A percentile compares a stretch with the other conserved stretches of the same genome.
These are phyloP conservation scores for Atethmia centrago DNA, from an alignment of 2,888 invertebrate species.

Conservation along the genomic window DNA sequence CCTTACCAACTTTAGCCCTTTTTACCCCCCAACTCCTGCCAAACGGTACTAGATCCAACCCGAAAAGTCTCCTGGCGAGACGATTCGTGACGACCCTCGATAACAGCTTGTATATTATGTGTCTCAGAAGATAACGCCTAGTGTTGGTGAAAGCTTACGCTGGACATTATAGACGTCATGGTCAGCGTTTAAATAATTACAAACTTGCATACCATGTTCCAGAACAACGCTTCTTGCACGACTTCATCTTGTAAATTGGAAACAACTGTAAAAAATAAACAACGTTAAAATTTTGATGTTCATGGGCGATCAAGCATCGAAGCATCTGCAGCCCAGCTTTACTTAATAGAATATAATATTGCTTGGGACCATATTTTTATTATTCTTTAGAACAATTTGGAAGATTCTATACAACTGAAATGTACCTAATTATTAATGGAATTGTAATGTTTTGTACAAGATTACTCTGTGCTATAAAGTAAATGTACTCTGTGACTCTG, in stretches of 20 bases:
- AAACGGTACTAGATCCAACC: no score
- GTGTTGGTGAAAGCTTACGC: no score
- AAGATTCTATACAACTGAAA: conserved; percentile 8
- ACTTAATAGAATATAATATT: neutral
- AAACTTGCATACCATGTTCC: neutral
- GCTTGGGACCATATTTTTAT: neutral
- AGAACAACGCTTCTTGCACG: neutral
- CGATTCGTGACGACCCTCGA: no score
- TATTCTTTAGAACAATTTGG: no score
- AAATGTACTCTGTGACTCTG: no score
- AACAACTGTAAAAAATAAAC: neutral
- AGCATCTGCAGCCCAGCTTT: no score
- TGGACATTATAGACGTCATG: neutral
- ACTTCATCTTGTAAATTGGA: neutral
- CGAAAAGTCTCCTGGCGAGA: no score
- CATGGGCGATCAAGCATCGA: neutral
- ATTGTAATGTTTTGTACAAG: neutral
- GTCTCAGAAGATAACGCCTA: neutral
- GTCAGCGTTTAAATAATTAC: neutral
- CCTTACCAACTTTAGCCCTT: no score
- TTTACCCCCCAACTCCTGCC: no score
- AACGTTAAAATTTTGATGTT: neutral
- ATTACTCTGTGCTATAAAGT: neutral
- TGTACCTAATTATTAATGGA: neutral
- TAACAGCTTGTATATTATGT: no score